Evolutionary conservation across 2,797 vertebrate genomes (phyloP), one percentile per base, ranked within the genome.

Genomic region (Halcyon badia): DNA sequence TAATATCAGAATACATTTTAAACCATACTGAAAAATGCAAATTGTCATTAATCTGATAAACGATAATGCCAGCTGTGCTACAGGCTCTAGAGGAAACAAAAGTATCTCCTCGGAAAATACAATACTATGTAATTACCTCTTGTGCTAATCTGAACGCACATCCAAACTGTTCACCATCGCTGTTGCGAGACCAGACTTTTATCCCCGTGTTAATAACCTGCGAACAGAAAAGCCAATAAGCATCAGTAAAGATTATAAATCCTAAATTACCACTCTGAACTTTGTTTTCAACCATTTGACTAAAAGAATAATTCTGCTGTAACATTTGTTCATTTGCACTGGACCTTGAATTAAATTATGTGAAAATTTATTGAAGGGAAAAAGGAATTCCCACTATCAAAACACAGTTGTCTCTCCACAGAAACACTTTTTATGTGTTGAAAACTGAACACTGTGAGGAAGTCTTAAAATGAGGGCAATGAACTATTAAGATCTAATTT

Each of bases 131-230:
- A 62, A 78, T 98, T 98, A 99, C 99, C 99, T 99, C 99, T 97
- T 99, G 99, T 31, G 99, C 99, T 96, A 99, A 97, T 95, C 99
- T 98, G 98, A 99, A 99, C 9, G 99, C 99, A 96, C 99, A 99
- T 64, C 99, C 99, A 89, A 99, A 99, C 93, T 99, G 98, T 78
- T 99, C 99, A 2, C 99, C 99, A 8, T 99, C 99, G 42, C 98
- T 99, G 97, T 99, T 99, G 58, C 99, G 99, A 95, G 99, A 99
- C 99, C 99, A 99, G 77, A 99, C 99, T 98, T 99, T 99, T 96
- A 99, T 99, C 18, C 99, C 99, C 0, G 99, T 99, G 97, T 99
- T 99, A 95, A 99, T 99, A 72, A 99, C 99, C 99, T 99, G 97
- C 54, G 66, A 89, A 84, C 4, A 2, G 24, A 39, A 93, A 91